These are phyloP conservation scores for Gobio gobio DNA, from an alignment of 2,113 vertebrate genomes.

Conservation along the genomic window DNA sequence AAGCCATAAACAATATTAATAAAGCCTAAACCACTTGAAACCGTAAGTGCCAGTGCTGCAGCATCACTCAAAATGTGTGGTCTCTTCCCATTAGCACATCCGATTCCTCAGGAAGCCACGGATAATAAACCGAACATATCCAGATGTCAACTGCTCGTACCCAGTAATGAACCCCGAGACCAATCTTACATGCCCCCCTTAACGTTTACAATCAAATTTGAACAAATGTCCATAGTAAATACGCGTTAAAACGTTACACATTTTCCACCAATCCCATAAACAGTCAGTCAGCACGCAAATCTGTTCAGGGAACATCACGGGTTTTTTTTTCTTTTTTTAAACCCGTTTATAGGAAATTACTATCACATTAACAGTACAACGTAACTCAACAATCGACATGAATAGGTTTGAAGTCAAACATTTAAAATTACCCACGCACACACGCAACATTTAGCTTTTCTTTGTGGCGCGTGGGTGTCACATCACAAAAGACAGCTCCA, in stretches of 20 bases:
- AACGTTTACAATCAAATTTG: not conserved
- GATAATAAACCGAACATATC: not conserved
- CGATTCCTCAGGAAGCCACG: not conserved
- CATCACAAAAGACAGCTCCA: not conserved
- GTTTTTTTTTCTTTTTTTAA: not conserved
- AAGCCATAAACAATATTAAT: not conserved
- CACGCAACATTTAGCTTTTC: not conserved
- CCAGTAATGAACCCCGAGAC: not conserved
- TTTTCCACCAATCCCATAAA: conserved; percentile 1
- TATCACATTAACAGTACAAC: not conserved
- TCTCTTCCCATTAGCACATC: not conserved
- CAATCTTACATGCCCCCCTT: too few relatives aligned
- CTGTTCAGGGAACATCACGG: not conserved
- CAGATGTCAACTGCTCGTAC: not conserved
- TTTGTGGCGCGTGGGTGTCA: not conserved
- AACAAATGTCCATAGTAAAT: not conserved
- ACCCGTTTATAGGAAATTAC: too few relatives aligned
- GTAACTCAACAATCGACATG: not conserved
- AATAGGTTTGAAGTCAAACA: not conserved
- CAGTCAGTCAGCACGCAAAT: not conserved
- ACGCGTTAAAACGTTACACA: not conserved
- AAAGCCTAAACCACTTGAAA: not conserved
- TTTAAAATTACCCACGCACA: too few relatives aligned
- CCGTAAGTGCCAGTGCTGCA: not conserved
- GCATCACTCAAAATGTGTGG: conserved; percentile 3